Evolutionary conservation across 2,888 invertebrate species (phyloP).

Genomic region (Hedya salicella): DNA sequence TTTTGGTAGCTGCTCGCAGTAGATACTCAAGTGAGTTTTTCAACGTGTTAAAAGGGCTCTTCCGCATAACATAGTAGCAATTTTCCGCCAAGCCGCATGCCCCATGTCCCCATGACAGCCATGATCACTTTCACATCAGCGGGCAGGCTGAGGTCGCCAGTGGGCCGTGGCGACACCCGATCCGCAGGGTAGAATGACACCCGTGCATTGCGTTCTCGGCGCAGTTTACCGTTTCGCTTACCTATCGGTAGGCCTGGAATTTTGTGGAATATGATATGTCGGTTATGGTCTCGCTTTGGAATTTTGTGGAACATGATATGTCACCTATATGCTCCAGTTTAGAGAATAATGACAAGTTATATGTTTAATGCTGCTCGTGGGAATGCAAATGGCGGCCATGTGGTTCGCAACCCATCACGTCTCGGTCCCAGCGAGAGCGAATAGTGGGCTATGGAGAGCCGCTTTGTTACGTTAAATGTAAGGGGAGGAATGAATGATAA

Average conservation of each 20-base stretch:
- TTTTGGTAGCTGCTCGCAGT: no score
- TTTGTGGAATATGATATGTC: not conserved
- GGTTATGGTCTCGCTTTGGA: not conserved
- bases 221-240: slow-evolving; percentile 45
- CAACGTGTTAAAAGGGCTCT: no score
- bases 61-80: not conserved
- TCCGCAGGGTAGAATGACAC: slow-evolving; percentile 65
- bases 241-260: slow-evolving; percentile 1
- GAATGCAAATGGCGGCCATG: no score
- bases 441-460: no score
- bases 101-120: slow-evolving; percentile 11
- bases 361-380: no score
- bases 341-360: not conserved
- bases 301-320: not conserved
- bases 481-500: no score
- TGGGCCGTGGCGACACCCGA: slow-evolving; percentile 69
- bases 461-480: no score
- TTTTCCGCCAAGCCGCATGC: not conserved
- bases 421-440: no score
- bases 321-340: not conserved
- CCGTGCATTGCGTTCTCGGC: slow-evolving; percentile 63
- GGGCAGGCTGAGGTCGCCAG: slow-evolving; percentile 62
- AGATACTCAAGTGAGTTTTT: no score
- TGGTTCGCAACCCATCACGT: no score
- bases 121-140: slow-evolving; percentile 37